Percentiles rank a stretch among this genome's conserved stretches.
phyloP scores from a whole-genome alignment of 1,140 invertebrate species.

The Vanessa atalanta region DNA sequence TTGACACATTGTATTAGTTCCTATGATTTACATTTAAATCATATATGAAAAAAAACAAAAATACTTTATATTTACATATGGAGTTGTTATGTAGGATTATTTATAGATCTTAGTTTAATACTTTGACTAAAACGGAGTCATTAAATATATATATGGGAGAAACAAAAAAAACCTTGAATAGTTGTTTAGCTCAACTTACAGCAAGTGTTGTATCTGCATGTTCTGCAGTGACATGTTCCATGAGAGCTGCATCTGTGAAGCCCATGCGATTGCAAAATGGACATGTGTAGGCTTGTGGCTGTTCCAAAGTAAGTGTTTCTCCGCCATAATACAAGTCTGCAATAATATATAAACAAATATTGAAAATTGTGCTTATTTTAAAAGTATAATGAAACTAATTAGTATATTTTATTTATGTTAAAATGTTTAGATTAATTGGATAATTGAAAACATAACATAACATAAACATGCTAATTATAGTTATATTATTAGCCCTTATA shows the following conservation, averaged over 20 bases:
- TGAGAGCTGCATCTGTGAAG: conserved; percentile 93
- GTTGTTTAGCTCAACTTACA: conserved; percentile 79
- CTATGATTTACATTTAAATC: no score
- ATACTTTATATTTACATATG: no score
- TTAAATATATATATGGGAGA: neutral
- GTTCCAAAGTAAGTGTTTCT: conserved; percentile 92
- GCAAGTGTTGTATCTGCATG: conserved; percentile 92
- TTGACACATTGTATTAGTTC: neutral
- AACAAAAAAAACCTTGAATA: neutral
- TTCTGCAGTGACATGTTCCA: conserved; percentile 95
- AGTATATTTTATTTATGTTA: no score
- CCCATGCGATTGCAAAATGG: conserved; percentile 98
- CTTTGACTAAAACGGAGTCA: no score
- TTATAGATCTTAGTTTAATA: no score
- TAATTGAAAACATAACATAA: no score
- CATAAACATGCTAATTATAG: no score
- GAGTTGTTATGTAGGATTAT: no score
- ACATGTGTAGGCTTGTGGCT: conserved; percentile 97
- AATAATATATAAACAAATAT: conserved; percentile 40
- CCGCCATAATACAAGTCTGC: conserved; percentile 97
- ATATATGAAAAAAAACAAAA: no score
- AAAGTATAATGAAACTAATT: neutral
- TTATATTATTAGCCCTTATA: no score
- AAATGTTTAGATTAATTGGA: no score
- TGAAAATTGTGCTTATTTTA: neutral